Evolutionary conservation across 2,113 vertebrate species (phyloP).

Genomic region (Neodontobutis hainanensis): DNA sequence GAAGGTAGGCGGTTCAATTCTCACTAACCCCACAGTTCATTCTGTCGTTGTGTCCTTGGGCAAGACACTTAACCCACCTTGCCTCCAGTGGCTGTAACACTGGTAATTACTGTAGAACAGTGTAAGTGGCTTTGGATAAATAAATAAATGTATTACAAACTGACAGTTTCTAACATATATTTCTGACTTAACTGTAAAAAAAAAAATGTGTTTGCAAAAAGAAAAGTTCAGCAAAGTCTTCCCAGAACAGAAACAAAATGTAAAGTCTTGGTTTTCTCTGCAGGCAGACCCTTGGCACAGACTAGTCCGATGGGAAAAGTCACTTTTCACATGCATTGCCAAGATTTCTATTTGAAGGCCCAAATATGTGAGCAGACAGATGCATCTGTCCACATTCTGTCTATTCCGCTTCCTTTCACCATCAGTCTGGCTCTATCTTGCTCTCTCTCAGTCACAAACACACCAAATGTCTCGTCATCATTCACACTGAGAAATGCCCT

Average conservation of each 20-base stretch:
- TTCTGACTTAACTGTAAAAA: neutral
- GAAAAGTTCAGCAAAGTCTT: slow-evolving; percentile 28
- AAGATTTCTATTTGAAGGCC: slow-evolving; percentile 65
- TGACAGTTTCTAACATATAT: neutral
- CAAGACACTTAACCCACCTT: no score
- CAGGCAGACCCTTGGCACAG: slow-evolving; percentile 54
- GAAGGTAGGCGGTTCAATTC: no score
- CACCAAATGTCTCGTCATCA: slow-evolving; percentile 57
- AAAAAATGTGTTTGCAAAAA: slow-evolving; percentile 30
- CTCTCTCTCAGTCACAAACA: neutral
- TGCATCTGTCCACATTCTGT: slow-evolving; percentile 51
- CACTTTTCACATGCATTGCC: slow-evolving; percentile 60
- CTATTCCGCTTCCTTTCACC: slow-evolving; percentile 42
- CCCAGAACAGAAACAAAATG: slow-evolving; percentile 31
- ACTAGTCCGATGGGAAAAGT: slow-evolving; percentile 45
- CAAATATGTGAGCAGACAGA: slow-evolving; percentile 56
- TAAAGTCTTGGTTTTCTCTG: slow-evolving; percentile 39
- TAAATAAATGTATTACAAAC: no score
- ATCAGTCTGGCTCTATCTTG: slow-evolving; percentile 15
- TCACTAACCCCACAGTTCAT: no score
- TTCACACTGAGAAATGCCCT: slow-evolving; percentile 68
- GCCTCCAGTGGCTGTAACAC: no score
- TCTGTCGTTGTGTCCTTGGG: no score
- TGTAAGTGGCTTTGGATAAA: no score
- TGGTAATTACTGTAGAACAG: no score